A percentile compares a stretch with the other conserved stretches of the same genome.
phyloP scores from a whole-genome alignment of 2,888 invertebrate genomes.

The Leucophenga montana region DNA sequence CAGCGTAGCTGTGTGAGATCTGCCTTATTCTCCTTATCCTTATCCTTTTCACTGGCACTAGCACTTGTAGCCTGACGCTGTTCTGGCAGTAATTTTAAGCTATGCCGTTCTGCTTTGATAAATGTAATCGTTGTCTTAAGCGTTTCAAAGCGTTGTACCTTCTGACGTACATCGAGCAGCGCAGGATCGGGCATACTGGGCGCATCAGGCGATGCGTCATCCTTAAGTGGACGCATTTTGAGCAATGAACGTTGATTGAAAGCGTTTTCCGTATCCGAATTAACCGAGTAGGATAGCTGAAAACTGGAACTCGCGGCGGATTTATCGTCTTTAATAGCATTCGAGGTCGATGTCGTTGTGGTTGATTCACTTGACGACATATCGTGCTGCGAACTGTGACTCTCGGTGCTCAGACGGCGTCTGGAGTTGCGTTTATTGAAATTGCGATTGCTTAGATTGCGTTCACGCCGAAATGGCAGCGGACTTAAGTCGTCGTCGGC shows the following conservation, averaged over 20 bases:
- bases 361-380: conserved; percentile 5
- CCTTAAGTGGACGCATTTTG: conserved; percentile 56
- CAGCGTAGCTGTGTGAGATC: not conserved
- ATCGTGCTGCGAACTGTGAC: conserved; percentile 46
- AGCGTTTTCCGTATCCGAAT: conserved; percentile 68
- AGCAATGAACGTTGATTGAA: conserved; percentile 59
- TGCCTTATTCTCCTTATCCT: conserved; percentile 10
- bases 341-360: conserved; percentile 45
- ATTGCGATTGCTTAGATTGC: conserved; percentile 68
- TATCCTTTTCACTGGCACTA: conserved; percentile 40
- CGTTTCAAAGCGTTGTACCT: conserved; percentile 65
- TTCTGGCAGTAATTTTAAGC: conserved; percentile 50
- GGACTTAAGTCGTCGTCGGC: conserved; percentile 66
- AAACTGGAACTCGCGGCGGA: conserved; percentile 53
- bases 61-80: conserved; percentile 49
- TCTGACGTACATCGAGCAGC: conserved; percentile 61
- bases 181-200: conserved; percentile 59
- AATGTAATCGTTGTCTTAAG: conserved; percentile 49
- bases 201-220: not conserved
- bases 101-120: conserved; percentile 51
- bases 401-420: conserved; percentile 55
- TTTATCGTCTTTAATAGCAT: conserved; percentile 47
- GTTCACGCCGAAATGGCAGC: conserved; percentile 66
- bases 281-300: conserved; percentile 67
- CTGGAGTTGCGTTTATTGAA: conserved; percentile 62